phyloP scores from a whole-genome alignment of 2,113 vertebrate genomes.

The Maccullochella peelii region DNA sequence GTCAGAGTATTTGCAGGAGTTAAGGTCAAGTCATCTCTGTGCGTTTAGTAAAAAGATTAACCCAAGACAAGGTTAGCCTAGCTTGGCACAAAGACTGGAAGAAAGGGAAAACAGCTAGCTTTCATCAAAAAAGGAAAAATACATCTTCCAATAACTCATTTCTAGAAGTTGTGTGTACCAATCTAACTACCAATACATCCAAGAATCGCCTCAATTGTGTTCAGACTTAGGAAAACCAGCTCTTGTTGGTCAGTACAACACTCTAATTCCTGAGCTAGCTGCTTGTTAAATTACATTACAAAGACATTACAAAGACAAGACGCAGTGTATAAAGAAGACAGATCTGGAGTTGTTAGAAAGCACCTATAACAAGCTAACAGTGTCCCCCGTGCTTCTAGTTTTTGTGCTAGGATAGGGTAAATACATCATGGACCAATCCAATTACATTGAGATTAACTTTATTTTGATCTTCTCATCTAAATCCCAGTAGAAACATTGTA shows the following conservation, averaged over 20 bases:
- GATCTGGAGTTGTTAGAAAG: not conserved
- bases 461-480: not conserved
- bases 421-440: not conserved
- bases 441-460: not conserved
- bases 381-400: too few relatives aligned
- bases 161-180: not conserved
- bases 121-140: not conserved
- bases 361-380: not conserved
- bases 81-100: not conserved
- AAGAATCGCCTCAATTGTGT: not conserved
- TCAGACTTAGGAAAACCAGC: not conserved
- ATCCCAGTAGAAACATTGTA: not conserved
- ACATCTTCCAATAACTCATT: not conserved
- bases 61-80: too few relatives aligned
- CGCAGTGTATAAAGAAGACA: not conserved
- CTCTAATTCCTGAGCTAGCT: too few relatives aligned
- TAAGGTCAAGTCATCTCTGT: too few relatives aligned
- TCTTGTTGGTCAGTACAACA: not conserved
- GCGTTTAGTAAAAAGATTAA: too few relatives aligned
- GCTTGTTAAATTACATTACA: not conserved
- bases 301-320: not conserved
- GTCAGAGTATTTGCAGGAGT: too few relatives aligned
- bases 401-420: not conserved
- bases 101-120: not conserved
- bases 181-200: too few relatives aligned